Evolutionary conservation across 2,888 invertebrate species (phyloP).

Genomic region (Dolichomitus sp.): DNA sequence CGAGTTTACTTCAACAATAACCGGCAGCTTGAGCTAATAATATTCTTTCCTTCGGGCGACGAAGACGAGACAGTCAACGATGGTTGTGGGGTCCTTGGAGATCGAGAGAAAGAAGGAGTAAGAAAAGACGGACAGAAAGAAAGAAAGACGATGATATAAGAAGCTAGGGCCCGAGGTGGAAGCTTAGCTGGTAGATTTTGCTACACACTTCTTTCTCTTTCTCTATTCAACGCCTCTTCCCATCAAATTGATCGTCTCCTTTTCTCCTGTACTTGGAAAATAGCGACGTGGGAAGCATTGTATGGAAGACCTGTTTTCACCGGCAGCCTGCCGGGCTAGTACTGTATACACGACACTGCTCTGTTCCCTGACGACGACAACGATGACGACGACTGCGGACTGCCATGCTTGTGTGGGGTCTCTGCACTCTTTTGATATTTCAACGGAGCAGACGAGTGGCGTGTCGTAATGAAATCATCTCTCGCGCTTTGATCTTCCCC

Average conservation of each 20-base stretch:
- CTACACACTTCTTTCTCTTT: constrained; percentile 57
- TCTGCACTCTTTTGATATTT: constrained; percentile 85
- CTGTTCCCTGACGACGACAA: constrained; percentile 23
- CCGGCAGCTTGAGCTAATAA: constrained; percentile 83
- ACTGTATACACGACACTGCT: constrained; percentile 15
- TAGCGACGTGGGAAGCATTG: constrained; percentile 74
- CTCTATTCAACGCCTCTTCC: constrained; percentile 51
- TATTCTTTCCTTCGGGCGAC: constrained; percentile 77
- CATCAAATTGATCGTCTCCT: constrained; percentile 55
- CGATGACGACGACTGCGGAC: constrained; percentile 58
- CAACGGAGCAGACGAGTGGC: constrained; percentile 84
- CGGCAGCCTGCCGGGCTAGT: constrained; percentile 33
- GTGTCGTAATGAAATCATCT: constrained; percentile 86
- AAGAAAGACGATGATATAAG: no score
- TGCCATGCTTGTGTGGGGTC: constrained; percentile 74
- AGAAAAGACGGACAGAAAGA: constrained; percentile 49
- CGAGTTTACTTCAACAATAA: constrained; percentile 80
- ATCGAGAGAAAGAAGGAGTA: constrained; percentile 28
- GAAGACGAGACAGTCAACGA: constrained; percentile 54
- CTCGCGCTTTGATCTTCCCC: constrained; percentile 85
- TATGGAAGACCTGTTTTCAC: constrained; percentile 73
- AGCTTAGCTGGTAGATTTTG: constrained; percentile 70
- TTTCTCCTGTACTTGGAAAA: constrained; percentile 42
- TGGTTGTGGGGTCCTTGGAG: constrained; percentile 31
- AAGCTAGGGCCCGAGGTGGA: constrained; percentile 59